These are phyloP conservation scores for Andricus grossulariae DNA, from an alignment of 1,140 invertebrate species.

Conservation along the genomic window DNA sequence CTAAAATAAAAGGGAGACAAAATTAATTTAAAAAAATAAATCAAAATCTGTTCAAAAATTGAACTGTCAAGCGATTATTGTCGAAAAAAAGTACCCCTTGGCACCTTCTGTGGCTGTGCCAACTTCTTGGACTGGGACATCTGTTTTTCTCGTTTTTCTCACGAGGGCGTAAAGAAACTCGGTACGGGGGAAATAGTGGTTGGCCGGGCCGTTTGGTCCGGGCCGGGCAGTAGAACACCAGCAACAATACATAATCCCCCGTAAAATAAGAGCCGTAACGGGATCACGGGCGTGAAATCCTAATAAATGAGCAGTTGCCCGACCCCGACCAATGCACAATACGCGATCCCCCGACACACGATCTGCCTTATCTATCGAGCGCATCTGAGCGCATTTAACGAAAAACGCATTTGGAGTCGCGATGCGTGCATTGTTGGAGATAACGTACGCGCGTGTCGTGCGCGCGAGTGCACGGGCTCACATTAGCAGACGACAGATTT, in stretches of 20 bases:
- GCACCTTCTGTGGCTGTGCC: too few species aligned
- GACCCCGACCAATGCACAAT: slow-evolving; percentile 55
- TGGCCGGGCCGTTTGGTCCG: neutral
- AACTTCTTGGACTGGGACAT: too few species aligned
- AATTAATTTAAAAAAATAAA: too few species aligned
- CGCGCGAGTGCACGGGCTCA: slow-evolving; percentile 1
- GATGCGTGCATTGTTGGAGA: slow-evolving; percentile 45
- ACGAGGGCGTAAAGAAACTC: slow-evolving; percentile 43
- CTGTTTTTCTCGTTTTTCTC: slow-evolving; percentile 1
- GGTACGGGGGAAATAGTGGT: slow-evolving; percentile 43
- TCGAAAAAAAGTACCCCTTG: too few species aligned
- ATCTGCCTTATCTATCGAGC: slow-evolving; percentile 45
- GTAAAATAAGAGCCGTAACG: slow-evolving; percentile 67
- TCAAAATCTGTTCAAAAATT: too few species aligned
- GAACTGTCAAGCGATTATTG: too few species aligned
- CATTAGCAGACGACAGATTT: slow-evolving; percentile 18
- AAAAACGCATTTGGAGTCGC: slow-evolving; percentile 38
- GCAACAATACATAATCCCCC: slow-evolving; percentile 65
- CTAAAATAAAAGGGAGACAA: too few species aligned
- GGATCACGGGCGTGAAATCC: slow-evolving; percentile 70
- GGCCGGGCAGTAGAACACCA: slow-evolving; percentile 9
- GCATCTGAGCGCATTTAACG: slow-evolving; percentile 43
- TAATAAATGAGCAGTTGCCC: slow-evolving; percentile 72
- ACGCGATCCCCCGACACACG: slow-evolving; percentile 44
- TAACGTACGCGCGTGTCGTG: slow-evolving; percentile 38